phyloP scores from a whole-genome alignment of 1,140 invertebrate genomes.

The Acyrthosiphon pisum region DNA sequence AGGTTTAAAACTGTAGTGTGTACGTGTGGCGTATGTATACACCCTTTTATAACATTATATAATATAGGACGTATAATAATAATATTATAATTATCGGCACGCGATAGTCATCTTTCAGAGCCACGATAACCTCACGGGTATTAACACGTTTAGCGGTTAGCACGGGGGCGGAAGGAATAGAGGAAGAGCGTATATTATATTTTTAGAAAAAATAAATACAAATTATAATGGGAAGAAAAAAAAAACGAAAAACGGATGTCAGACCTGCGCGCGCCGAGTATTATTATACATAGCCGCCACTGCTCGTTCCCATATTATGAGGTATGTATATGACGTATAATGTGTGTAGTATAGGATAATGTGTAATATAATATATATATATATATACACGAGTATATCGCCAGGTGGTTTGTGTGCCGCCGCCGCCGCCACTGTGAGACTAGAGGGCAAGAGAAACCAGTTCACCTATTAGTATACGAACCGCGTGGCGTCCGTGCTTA shows the following conservation, averaged over 20 bases:
- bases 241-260: conserved; percentile 18
- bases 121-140: background rate
- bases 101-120: conserved; percentile 33
- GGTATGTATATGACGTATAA: background rate
- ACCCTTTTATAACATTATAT: background rate
- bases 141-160: conserved; percentile 28
- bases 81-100: background rate
- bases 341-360: background rate
- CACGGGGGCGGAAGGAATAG: background rate
- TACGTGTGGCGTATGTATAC: background rate
- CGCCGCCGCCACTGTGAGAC: background rate
- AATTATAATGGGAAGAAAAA: background rate
- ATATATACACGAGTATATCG: background rate
- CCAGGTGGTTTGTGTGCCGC: conserved; percentile 35
- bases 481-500: conserved; percentile 2
- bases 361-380: background rate
- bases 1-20: background rate
- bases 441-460: conserved; percentile 49
- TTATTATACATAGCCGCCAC: background rate
- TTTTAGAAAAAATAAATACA: background rate
- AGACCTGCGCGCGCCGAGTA: background rate
- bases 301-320: background rate
- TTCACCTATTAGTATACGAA: conserved; percentile 41
- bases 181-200: background rate
- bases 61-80: background rate